Base-by-base conservation (phyloP, 2,888 invertebrate genomes). In the Marasmarcha lunaedactyla region DNA sequence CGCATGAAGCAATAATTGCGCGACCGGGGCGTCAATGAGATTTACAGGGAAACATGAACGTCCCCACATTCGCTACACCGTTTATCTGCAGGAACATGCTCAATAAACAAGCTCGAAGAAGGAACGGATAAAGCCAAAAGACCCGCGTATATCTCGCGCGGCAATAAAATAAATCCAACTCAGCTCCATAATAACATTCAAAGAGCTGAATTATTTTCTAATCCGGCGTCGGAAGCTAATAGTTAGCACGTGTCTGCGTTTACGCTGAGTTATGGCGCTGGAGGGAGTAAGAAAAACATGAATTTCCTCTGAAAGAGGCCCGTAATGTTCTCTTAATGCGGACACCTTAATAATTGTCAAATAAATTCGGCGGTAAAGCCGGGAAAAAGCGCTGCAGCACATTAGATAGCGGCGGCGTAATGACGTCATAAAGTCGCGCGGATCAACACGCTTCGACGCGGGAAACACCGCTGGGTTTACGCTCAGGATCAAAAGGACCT, bases 331-430 rank as follows among this genome's bases (percentile, higher is more conserved):
- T 63, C 67, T 71, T 81, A 79, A 79, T 77, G 68, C 77, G 72
- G 72, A 74, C 78, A 77, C 81, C 77, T 81, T 78, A 71, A 77
- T 77, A 77, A 77, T 78, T 78, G 76, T 77, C 76, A 72, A 77
- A 81, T 81, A 81, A 83, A 83, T 81, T 81, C 55, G 61, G 62
- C 43, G 59, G 63, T 59, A 69, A 68, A 65, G 67, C 71, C 47
- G 52, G 51, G 70, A 69, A 70, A 63, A 62, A 60, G 59, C 63
- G 68, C 64, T 65, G 65, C 59, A 63, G 60, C 65, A 46, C 58
- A 20, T 20, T 63, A 59, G 57, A 55, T 44, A 42, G 43, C 47
- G 54, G 51, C 59, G 57, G 53, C 56, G 67, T 73, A 73, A 78
- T 70, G 76, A 72, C 68, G 65, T 70, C 71, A 68, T 79, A 79